phyloP scores from a whole-genome alignment of 2,888 invertebrate genomes.

The Melinopterus prodromus region DNA sequence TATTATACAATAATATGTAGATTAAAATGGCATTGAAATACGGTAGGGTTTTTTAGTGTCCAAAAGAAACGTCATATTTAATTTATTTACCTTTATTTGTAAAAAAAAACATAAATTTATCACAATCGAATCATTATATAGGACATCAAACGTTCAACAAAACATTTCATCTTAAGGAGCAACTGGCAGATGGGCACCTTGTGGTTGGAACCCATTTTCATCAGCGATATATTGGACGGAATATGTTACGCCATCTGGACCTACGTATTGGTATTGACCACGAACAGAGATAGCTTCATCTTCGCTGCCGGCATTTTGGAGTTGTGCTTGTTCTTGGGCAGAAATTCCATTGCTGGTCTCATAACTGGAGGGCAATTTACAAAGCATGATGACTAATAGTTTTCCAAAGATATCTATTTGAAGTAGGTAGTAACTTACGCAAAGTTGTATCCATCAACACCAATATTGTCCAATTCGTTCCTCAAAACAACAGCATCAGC shows the following conservation, averaged over 20 bases:
- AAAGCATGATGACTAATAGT: neutral
- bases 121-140: too few relatives aligned
- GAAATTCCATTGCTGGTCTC: conserved; percentile 72
- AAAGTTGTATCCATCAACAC: conserved; percentile 56
- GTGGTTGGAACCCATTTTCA: conserved; percentile 67
- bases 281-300: conserved; percentile 69
- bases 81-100: too few relatives aligned
- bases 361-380: conserved; percentile 58
- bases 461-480: conserved; percentile 68
- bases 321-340: conserved; percentile 67
- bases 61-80: too few relatives aligned
- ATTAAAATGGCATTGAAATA: too few relatives aligned
- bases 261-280: conserved; percentile 69
- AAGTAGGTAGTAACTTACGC: conserved; percentile 48
- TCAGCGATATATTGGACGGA: conserved; percentile 69
- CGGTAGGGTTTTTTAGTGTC: too few relatives aligned
- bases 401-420: too few relatives aligned
- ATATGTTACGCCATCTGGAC: conserved; percentile 68
- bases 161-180: conserved; percentile 41
- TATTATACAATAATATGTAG: too few relatives aligned
- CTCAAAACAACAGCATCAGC: conserved; percentile 68
- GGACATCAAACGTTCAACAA: neutral
- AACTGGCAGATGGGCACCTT: conserved; percentile 61
- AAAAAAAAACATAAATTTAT: too few relatives aligned
- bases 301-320: conserved; percentile 69